Conservation (phyloP, 2,888 invertebrate genomes). For the Lasioglossum villosulum region DNA sequence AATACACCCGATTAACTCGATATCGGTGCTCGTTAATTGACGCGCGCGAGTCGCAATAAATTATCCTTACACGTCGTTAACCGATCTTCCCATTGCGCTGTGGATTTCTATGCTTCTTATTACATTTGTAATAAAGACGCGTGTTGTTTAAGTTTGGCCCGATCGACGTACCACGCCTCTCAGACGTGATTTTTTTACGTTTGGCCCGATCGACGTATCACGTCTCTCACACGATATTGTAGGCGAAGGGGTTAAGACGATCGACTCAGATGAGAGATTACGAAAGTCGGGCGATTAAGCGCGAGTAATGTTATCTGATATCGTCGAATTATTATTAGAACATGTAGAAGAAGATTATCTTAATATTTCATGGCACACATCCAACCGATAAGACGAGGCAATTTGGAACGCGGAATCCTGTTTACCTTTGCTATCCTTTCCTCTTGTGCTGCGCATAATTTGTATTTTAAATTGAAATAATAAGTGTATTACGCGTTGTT, state of each 20-base stretch:
- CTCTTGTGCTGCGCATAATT: constrained; percentile 17
- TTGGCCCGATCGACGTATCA: too few relatives aligned
- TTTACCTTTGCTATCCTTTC: constrained; percentile 24
- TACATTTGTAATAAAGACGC: too few relatives aligned
- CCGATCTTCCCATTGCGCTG: too few relatives aligned
- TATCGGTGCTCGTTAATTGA: constrained; percentile 19
- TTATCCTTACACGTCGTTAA: not conserved
- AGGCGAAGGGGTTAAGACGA: not conserved
- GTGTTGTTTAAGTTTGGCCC: too few relatives aligned
- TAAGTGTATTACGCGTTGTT: not conserved
- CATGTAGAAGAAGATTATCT: constrained; percentile 43
- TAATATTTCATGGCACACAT: constrained; percentile 46
- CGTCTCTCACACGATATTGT: too few relatives aligned
- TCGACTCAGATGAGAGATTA: constrained; percentile 5
- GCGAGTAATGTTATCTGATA: constrained; percentile 43
- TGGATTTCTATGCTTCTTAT: not conserved
- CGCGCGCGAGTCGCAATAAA: not conserved
- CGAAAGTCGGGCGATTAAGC: constrained; percentile 16
- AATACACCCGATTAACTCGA: constrained; percentile 20
- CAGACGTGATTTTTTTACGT: too few relatives aligned
- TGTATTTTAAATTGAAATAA: constrained; percentile 9
- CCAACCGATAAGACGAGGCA: constrained; percentile 62
- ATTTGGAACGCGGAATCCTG: constrained; percentile 55
- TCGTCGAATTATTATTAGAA: constrained; percentile 22
- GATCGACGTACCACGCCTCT: too few relatives aligned